Evolutionary conservation across 2,888 invertebrate genomes (phyloP), one percentile per base, ranked within the genome.

Genomic region (Diarsia rubi): DNA sequence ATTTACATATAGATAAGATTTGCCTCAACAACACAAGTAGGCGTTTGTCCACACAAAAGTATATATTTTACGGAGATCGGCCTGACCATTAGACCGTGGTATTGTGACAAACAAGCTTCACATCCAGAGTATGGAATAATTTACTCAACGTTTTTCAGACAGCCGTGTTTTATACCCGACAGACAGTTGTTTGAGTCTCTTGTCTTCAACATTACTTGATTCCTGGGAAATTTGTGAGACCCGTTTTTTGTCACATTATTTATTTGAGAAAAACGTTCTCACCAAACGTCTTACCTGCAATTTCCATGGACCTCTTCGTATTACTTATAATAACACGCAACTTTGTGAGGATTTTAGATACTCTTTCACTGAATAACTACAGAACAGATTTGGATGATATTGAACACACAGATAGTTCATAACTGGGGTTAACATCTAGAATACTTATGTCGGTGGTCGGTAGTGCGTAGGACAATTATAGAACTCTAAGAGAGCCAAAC

Each of bases 81-180:
- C 47, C 9, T 12, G 57, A 16, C 8, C 44, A 16, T 31, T 45
- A 37, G 37, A 27, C 24, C 42, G 57, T 47, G 27, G 24, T 54
- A 64, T 47, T 37, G 19, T 64, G 21, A 42, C 47, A 31, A 70
- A 64, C 42, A 65, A 65, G 3, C 64, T 57, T 64, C 57, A 42
- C 60, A 60, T 69, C 27, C 24, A 37, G 54, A 16, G 42, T 62
- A 45, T 66, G 64, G 24, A 57, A 31, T 65, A 19, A 65, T 49
- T 45, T 60, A 45, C 45, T 24, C 4, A 11, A 19, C 47, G 5
- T 64, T 37, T 69, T 69, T 69, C 45, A 69, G 62, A 45, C 69
- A 45, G 45, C 16, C 24, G 2, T 11, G 21, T 57, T 44, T 21
- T 44, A 16, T 27, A 9, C 9, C 57, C 16, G 27, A 57, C 24